A percentile compares a stretch with the other conserved stretches of the same genome.
Evolutionary conservation across 2,113 vertebrate species (phyloP).

Genomic region (Guaruba guarouba): DNA sequence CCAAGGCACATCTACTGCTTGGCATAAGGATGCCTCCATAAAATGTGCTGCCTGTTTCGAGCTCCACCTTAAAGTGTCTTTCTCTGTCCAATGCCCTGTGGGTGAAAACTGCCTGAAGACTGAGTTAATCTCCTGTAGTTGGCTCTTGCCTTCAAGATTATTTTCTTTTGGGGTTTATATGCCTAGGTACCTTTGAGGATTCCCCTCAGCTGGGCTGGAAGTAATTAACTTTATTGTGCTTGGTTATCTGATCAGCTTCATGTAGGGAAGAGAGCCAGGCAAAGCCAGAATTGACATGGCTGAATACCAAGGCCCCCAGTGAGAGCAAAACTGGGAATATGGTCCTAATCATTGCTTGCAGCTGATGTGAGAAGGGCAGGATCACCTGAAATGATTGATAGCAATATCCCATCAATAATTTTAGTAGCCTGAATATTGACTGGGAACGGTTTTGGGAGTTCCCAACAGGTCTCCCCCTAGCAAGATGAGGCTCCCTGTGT

Average conservation of each 20-base stretch:
- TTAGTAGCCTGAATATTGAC: neutral
- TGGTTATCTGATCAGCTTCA: neutral
- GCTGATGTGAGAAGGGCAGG: neutral
- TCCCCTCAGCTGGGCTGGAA: neutral
- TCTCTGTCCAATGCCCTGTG: neutral
- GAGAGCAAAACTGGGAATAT: neutral
- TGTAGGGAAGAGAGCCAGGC: neutral
- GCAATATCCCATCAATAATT: neutral
- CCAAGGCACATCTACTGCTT: neutral
- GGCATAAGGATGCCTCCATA: neutral
- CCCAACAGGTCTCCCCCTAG: neutral
- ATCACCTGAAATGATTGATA: neutral
- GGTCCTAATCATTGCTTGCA: neutral
- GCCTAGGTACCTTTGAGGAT: neutral
- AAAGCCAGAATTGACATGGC: neutral
- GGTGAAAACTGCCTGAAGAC: neutral
- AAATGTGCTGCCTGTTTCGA: neutral
- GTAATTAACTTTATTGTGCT: neutral
- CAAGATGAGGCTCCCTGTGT: neutral
- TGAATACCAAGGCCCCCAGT: neutral
- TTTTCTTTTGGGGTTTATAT: neutral
- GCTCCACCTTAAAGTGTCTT: neutral
- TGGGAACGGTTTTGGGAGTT: neutral
- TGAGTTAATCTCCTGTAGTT: neutral
- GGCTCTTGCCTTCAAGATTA: neutral